Evolutionary conservation across 2,113 vertebrate genomes (phyloP).

Genomic region (Tenebrosternarchus preto): DNA sequence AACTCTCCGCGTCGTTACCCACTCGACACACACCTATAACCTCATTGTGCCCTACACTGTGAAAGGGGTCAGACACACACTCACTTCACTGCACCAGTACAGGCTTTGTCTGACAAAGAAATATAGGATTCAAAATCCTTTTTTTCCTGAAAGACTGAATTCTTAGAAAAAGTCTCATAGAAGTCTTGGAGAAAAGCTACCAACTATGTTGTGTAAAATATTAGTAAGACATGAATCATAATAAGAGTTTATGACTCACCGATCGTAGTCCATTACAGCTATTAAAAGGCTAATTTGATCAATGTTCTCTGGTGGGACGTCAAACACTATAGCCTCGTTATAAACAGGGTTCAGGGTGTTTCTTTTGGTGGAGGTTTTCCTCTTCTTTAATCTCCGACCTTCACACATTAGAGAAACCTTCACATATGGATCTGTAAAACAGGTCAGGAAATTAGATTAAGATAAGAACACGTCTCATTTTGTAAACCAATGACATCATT

Average conservation of each 20-base stretch:
- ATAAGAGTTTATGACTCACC: constrained; percentile 75
- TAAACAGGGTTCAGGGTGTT: constrained; percentile 98
- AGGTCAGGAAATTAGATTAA: constrained; percentile 19
- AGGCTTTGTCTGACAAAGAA: neutral
- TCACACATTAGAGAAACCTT: constrained; percentile 99
- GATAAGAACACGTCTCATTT: too few relatives aligned
- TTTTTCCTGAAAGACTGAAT: too few relatives aligned
- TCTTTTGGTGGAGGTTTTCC: constrained; percentile 98
- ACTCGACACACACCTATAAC: constrained; percentile 97
- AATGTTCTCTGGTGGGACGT: constrained; percentile 94
- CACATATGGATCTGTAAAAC: constrained; percentile 90
- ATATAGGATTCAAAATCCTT: too few relatives aligned
- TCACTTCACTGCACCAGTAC: constrained; percentile 11
- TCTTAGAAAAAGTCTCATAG: neutral
- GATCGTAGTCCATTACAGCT: constrained; percentile 99
- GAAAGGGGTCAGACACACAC: constrained; percentile 73
- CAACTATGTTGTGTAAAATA: neutral
- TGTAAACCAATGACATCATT: too few relatives aligned
- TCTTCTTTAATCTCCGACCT: constrained; percentile 93
- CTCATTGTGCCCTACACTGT: constrained; percentile 99
- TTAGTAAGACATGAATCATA: neutral
- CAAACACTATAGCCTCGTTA: constrained; percentile 99
- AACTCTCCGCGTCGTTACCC: constrained; percentile 89
- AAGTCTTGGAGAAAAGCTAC: neutral
- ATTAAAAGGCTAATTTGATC: constrained; percentile 97